A percentile compares a stretch with the other conserved stretches of the same genome.
These are phyloP conservation scores for Oriolus oriolus DNA, from an alignment of 2,113 vertebrate species.

Conservation along the genomic window DNA sequence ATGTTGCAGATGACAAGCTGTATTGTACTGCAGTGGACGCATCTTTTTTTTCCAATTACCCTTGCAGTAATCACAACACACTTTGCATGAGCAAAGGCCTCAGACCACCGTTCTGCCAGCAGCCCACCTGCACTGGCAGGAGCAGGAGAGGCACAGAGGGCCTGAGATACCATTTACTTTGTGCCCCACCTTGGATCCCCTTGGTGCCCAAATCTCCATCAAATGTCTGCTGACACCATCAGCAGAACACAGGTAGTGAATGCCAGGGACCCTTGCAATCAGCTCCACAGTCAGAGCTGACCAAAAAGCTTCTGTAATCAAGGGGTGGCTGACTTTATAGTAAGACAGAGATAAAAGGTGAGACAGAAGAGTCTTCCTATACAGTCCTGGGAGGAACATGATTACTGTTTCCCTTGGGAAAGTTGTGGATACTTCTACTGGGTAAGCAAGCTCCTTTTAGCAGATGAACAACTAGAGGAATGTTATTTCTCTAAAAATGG, in stretches of 20 bases:
- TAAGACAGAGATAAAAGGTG: not conserved
- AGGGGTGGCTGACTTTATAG: not conserved
- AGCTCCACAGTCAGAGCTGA: not conserved
- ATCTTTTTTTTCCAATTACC: not conserved
- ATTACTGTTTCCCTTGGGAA: not conserved
- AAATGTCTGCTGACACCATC: not conserved
- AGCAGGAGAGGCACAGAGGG: not conserved
- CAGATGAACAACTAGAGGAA: not conserved
- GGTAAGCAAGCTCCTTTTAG: not conserved
- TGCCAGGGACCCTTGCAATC: not conserved
- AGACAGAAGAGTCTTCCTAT: not conserved
- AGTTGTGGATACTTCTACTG: not conserved
- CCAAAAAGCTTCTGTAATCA: not conserved
- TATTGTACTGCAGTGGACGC: not conserved
- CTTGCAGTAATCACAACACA: not conserved
- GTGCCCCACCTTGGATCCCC: not conserved
- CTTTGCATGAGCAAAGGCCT: not conserved
- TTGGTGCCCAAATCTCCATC: constrained; percentile 10
- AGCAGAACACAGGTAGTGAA: not conserved
- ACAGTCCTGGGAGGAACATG: not conserved
- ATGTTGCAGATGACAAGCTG: not conserved
- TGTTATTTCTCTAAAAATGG: not conserved
- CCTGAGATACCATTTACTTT: not conserved
- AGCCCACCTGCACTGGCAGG: not conserved
- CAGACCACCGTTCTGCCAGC: not conserved